Conservation (phyloP, 2,113 vertebrate species). For the Acrocephalus arundinaceus region DNA sequence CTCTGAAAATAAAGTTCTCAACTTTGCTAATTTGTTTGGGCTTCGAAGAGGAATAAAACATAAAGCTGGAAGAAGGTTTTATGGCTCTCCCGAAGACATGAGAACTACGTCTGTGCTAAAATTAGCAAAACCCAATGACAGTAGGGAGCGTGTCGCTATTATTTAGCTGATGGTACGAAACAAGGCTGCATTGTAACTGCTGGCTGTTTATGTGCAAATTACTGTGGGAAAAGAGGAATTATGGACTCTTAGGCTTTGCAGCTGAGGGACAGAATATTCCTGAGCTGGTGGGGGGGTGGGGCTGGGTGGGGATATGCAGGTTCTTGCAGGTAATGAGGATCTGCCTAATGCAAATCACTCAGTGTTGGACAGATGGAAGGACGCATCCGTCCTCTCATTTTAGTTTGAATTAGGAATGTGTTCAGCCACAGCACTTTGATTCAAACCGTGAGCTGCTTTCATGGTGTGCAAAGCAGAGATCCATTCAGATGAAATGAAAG, state of each 20-base stretch:
- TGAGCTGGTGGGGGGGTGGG: neutral
- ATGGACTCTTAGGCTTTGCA: slow-evolving; percentile 36
- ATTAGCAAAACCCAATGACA: slow-evolving; percentile 53
- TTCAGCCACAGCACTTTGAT: neutral
- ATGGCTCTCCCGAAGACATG: slow-evolving; percentile 59
- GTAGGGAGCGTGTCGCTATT: neutral
- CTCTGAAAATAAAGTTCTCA: slow-evolving; percentile 81
- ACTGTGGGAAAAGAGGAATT: slow-evolving; percentile 60
- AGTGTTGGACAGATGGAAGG: neutral
- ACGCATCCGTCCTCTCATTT: neutral
- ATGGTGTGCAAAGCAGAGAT: neutral
- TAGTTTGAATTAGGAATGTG: neutral
- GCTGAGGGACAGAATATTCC: neutral
- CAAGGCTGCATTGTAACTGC: slow-evolving; percentile 43
- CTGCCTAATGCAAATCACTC: neutral
- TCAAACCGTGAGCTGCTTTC: neutral
- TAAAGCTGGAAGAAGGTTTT: slow-evolving; percentile 72
- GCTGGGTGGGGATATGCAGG: neutral
- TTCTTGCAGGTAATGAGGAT: neutral
- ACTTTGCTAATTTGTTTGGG: slow-evolving; percentile 78
- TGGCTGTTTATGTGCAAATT: slow-evolving; percentile 35
- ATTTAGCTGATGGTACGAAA: slow-evolving; percentile 48
- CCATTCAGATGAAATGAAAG: neutral
- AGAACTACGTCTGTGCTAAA: slow-evolving; percentile 63
- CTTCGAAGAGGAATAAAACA: slow-evolving; percentile 74